Evolutionary conservation across 2,888 invertebrate species (phyloP), one percentile per base, ranked within the genome.

Genomic region (Trichogramma evanescens): DNA sequence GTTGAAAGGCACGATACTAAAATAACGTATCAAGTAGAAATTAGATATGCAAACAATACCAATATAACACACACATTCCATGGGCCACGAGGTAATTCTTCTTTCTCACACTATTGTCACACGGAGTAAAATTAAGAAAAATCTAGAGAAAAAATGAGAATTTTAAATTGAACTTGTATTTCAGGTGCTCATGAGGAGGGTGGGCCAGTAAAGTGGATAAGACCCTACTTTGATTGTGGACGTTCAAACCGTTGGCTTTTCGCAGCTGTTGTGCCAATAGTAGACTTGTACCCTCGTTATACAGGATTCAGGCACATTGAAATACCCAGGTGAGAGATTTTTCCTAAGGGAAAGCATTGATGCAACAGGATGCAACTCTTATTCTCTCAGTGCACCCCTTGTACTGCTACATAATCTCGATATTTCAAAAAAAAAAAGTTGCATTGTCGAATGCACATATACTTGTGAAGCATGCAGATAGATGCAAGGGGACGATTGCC

Each of bases 31-130:
- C 89, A 92, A 77, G 91, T 93, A n/a, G 91, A 93, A 79, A 95
- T 95, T 67, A 84, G 94, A 73, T 93, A 95, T 79, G 89, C 93
- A 0, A 95, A 95, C 77, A 94, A 94, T 73, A 95, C 94, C 1
- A 95, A 95, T 79, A 94, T 94, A 77, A 95, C 94, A n/a, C 93
- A 89, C 73, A 91, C 93, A n/a, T 95, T 94, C 79, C 95, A 95
- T 65, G 95, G 95, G 51, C 95, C 95, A 6, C 91, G 89, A 52
- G 93, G 82, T 79, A 67, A 54, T 52, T 38, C 3, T n/a, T 6
- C 43, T 6, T 56, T 40, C 50, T 45, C n/a, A 45, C 50, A 39
- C 54, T 52, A 44, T 50, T 45, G 48, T 51, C 46, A 49, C 9
- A 50, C 26, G 26, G 50, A 46, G 38, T 42, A 43, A 6, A 44